Conservation (phyloP, 1,140 invertebrate genomes). For the Heliconius nattereri region DNA sequence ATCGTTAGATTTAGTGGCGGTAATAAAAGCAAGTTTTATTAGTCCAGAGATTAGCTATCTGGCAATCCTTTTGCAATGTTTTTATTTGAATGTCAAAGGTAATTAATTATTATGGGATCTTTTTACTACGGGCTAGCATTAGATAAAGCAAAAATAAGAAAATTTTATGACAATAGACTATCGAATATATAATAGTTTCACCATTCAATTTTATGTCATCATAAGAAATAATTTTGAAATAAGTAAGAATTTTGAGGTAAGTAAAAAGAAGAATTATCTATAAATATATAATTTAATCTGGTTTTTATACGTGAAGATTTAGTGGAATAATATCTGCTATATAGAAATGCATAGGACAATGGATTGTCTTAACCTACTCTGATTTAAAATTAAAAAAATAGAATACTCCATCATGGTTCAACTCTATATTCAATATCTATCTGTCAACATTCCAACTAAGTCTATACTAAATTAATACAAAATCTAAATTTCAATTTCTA, state of each 20-base stretch:
- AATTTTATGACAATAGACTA: too few species aligned
- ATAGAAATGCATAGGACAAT: too few species aligned
- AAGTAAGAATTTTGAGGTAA: too few species aligned
- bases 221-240: too few species aligned
- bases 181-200: too few species aligned
- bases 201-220: too few species aligned
- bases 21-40: slow-evolving; percentile 43
- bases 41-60: slow-evolving; percentile 26
- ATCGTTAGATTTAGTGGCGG: slow-evolving; percentile 40
- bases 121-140: background rate
- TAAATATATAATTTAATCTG: too few species aligned
- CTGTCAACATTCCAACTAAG: background rate
- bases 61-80: slow-evolving; percentile 1
- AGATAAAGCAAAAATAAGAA: background rate
- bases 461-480: background rate
- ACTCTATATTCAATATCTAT: background rate
- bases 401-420: background rate
- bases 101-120: slow-evolving; percentile 8
- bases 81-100: slow-evolving; percentile 14
- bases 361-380: too few species aligned
- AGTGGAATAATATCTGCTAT: too few species aligned
- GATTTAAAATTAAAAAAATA: background rate
- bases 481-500: background rate
- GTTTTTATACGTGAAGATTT: too few species aligned
- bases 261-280: too few species aligned